A percentile compares a stretch with the other conserved stretches of the same genome.
These are phyloP conservation scores for Cylindroiulus punctatus DNA, from an alignment of 2,888 invertebrate genomes.

Conservation along the genomic window DNA sequence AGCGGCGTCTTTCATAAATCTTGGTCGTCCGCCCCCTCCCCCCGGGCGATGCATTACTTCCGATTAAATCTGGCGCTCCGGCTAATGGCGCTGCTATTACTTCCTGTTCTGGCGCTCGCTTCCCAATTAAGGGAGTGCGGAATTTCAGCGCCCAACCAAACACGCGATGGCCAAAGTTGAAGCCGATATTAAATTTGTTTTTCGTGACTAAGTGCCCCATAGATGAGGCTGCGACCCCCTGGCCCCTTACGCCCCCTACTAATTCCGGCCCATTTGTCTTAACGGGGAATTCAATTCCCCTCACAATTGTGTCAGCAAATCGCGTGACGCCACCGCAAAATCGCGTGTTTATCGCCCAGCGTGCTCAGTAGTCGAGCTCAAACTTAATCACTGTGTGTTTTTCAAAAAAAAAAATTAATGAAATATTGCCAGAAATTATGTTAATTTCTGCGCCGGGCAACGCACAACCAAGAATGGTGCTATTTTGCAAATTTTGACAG, in stretches of 20 bases:
- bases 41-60: neutral
- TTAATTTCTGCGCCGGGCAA: neutral
- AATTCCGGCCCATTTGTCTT: neutral
- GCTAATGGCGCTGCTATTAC: slow-evolving; percentile 42
- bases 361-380: neutral
- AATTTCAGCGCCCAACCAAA: neutral
- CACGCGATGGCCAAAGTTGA: neutral
- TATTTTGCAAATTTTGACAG: neutral
- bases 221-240: neutral
- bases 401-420: neutral
- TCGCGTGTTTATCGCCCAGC: neutral
- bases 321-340: neutral
- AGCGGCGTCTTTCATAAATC: neutral
- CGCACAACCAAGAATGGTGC: neutral
- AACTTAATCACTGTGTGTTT: slow-evolving; percentile 21
- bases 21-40: neutral
- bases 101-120: slow-evolving; percentile 14
- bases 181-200: slow-evolving; percentile 42
- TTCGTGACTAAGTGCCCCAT: slow-evolving; percentile 25
- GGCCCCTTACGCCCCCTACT: neutral
- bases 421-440: neutral
- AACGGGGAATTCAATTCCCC: slow-evolving; percentile 37
- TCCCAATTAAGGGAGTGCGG: slow-evolving; percentile 23
- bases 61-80: slow-evolving; percentile 30
- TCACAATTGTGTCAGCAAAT: neutral